Conservation (phyloP, 1,140 invertebrate species). For the Apolygus lucorum region DNA sequence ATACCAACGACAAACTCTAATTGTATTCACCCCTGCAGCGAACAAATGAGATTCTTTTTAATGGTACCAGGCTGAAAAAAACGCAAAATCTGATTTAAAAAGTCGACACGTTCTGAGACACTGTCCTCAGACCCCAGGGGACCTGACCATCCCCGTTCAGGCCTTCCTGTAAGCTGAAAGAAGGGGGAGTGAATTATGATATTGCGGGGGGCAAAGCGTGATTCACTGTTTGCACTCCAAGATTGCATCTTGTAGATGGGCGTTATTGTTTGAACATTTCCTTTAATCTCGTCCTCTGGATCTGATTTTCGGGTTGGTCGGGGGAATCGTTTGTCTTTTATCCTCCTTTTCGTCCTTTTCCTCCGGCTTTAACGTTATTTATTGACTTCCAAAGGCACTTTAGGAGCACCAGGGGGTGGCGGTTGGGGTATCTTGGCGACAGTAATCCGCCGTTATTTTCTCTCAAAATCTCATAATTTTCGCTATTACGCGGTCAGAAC, state of each 20-base stretch:
- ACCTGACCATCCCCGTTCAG: neutral
- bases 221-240: slow-evolving; percentile 12
- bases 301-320: slow-evolving; percentile 2
- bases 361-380: too few relatives aligned
- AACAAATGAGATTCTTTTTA: neutral
- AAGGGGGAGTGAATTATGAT: slow-evolving; percentile 10
- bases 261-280: slow-evolving; percentile 16
- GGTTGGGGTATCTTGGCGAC: too few relatives aligned
- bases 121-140: neutral
- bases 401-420: too few relatives aligned
- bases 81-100: slow-evolving; percentile 4
- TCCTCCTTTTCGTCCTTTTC: too few relatives aligned
- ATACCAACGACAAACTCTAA: too few relatives aligned
- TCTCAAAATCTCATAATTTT: too few relatives aligned
- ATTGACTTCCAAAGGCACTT: too few relatives aligned
- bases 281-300: slow-evolving; percentile 9
- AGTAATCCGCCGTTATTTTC: too few relatives aligned
- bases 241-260: slow-evolving; percentile 16
- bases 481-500: too few relatives aligned
- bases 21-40: neutral
- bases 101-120: slow-evolving; percentile 11
- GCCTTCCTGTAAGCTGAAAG: neutral
- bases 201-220: neutral
- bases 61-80: neutral
- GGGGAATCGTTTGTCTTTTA: slow-evolving; percentile 6